Conservation (phyloP, 1,140 invertebrate species). For the Eumeta japonica region DNA sequence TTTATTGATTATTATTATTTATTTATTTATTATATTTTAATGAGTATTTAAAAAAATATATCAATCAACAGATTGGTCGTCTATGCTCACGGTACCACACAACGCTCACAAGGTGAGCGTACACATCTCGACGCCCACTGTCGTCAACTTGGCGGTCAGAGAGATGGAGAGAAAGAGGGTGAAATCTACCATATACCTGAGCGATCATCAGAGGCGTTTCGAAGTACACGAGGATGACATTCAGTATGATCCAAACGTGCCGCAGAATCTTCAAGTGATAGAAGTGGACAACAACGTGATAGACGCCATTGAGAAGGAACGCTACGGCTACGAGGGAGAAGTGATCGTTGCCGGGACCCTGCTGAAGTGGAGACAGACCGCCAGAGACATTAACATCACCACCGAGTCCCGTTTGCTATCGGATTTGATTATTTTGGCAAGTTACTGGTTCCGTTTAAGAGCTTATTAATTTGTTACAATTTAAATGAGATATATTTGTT, state of each 20-base stretch:
- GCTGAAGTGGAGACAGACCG: constrained; percentile 34
- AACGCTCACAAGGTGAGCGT: constrained; percentile 35
- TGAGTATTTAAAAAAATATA: no score
- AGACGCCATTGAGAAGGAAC: constrained; percentile 36
- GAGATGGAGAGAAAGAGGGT: constrained; percentile 35
- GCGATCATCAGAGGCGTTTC: constrained; percentile 33
- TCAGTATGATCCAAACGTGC: constrained; percentile 44
- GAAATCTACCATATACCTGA: constrained; percentile 34
- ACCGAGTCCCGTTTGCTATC: constrained; percentile 32
- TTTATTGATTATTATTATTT: no score
- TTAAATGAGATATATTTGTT: no score
- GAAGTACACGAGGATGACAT: constrained; percentile 28
- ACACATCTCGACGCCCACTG: constrained; percentile 31
- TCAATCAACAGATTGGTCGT: constrained; percentile 33
- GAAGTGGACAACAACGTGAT: constrained; percentile 44
- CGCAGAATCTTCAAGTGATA: constrained; percentile 42
- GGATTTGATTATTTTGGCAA: constrained; percentile 49
- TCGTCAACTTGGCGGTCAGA: constrained; percentile 31
- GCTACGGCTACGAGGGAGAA: constrained; percentile 28
- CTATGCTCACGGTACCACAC: constrained; percentile 40
- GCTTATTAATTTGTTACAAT: no score
- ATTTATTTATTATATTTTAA: no score
- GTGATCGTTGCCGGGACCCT: constrained; percentile 34
- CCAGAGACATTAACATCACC: constrained; percentile 30
- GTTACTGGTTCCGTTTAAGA: constrained; percentile 9